A percentile compares a stretch with the other conserved stretches of the same genome.
Evolutionary conservation across 2,113 vertebrate species (phyloP).

Genomic region (Oenanthe oenanthe): DNA sequence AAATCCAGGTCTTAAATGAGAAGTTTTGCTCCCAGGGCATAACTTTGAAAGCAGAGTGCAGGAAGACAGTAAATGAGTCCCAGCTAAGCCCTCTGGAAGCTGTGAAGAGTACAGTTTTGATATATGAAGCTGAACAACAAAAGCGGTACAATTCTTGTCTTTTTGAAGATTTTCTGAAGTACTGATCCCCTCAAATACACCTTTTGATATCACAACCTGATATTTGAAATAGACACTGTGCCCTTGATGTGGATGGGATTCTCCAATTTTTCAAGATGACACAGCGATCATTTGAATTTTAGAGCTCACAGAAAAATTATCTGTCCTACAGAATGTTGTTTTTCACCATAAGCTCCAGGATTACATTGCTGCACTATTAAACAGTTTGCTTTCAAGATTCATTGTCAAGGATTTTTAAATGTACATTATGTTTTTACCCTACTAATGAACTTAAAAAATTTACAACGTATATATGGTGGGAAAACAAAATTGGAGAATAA

Average conservation of each 20-base stretch:
- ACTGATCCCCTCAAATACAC: background rate
- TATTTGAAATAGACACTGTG: background rate
- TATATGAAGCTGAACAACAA: background rate
- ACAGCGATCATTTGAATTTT: background rate
- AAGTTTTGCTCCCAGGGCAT: conserved; percentile 60
- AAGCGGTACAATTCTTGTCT: background rate
- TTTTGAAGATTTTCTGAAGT: conserved; percentile 13
- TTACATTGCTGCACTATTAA: background rate
- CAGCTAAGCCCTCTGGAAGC: conserved; percentile 24
- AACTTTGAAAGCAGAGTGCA: conserved; percentile 50
- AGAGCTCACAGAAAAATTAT: background rate
- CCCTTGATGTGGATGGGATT: background rate
- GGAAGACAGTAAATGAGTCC: conserved; percentile 48
- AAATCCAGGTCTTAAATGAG: conserved; percentile 49
- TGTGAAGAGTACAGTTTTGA: conserved; percentile 2
- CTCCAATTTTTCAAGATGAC: background rate
- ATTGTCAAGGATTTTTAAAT: background rate
- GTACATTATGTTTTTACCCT: background rate
- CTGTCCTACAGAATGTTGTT: background rate
- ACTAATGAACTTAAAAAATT: background rate
- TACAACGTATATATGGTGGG: background rate
- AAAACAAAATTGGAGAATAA: background rate
- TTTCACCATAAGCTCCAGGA: background rate
- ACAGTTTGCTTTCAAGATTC: background rate
- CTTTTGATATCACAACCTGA: background rate